Evolutionary conservation across 2,797 vertebrate species (phyloP).

Genomic region (Hoplostethus mediterraneus): DNA sequence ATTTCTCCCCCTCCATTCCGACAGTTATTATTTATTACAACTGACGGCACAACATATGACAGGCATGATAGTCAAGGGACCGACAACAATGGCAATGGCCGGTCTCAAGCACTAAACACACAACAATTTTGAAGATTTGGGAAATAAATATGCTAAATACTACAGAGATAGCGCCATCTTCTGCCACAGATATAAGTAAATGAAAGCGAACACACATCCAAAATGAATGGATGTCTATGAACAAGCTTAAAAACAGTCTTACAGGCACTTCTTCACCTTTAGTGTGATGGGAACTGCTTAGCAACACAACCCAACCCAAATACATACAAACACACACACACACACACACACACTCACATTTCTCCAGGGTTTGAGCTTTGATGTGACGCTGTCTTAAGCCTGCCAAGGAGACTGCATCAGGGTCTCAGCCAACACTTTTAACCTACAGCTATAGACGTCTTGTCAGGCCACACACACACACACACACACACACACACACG

Average conservation of each 20-base stretch:
- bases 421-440: constrained; percentile 78
- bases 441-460: constrained; percentile 81
- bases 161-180: too few species aligned
- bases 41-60: too few species aligned
- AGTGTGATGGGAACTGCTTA: constrained; percentile 41
- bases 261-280: constrained; percentile 3
- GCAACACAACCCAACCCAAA: constrained; percentile 42
- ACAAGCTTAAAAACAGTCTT: background rate
- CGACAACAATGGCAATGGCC: too few species aligned
- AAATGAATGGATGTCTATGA: too few species aligned
- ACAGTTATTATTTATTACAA: too few species aligned
- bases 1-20: too few species aligned
- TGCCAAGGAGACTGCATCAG: constrained; percentile 74
- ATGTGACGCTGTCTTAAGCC: constrained; percentile 71
- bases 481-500: constrained; percentile 22
- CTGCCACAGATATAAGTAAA: too few species aligned
- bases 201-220: too few species aligned
- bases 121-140: too few species aligned
- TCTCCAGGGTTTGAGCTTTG: constrained; percentile 75
- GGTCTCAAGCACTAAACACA: too few species aligned
- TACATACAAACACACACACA: constrained; percentile 14
- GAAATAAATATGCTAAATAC: too few species aligned
- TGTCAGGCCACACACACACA: constrained; percentile 55
- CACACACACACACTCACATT: constrained; percentile 45
- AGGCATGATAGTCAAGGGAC: too few species aligned